phyloP scores from a whole-genome alignment of 2,113 vertebrate species.

The Otolemur garnettii region DNA sequence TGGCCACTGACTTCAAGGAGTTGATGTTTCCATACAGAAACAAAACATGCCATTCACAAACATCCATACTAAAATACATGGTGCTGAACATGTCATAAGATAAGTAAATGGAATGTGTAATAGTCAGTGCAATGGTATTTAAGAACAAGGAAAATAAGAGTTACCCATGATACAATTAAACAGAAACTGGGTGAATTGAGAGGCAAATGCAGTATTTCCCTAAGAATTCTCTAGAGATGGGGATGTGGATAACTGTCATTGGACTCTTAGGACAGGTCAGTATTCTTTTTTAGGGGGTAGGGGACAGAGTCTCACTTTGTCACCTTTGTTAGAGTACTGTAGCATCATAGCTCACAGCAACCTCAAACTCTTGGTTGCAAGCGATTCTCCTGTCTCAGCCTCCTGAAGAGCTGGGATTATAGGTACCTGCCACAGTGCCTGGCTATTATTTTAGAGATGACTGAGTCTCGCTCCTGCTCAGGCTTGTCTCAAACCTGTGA shows the following conservation, averaged over 20 bases:
- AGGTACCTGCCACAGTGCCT: too few relatives aligned
- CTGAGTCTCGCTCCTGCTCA: too few relatives aligned
- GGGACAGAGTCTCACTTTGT: too few relatives aligned
- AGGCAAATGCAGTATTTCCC: background rate
- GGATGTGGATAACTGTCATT: background rate
- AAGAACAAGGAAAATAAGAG: background rate
- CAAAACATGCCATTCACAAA: background rate
- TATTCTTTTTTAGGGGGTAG: background rate
- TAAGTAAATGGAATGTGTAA: background rate
- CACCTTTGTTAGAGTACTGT: too few relatives aligned
- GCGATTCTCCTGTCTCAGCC: too few relatives aligned
- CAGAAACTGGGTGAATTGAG: background rate
- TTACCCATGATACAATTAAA: background rate
- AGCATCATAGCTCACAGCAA: too few relatives aligned
- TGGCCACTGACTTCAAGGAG: background rate
- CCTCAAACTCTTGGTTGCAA: too few relatives aligned
- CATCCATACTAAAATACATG: background rate
- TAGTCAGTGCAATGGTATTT: background rate
- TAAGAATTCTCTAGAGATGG: background rate
- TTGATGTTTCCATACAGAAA: background rate
- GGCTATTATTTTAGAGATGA: too few relatives aligned
- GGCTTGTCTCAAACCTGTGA: too few relatives aligned
- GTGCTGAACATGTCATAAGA: fast-evolving
- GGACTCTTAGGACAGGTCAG: background rate
- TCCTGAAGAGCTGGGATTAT: too few relatives aligned